Evolutionary conservation across 2,888 invertebrate species (phyloP), one percentile per base, ranked within the genome.

Genomic region (Pristionchus entomophagus): DNA sequence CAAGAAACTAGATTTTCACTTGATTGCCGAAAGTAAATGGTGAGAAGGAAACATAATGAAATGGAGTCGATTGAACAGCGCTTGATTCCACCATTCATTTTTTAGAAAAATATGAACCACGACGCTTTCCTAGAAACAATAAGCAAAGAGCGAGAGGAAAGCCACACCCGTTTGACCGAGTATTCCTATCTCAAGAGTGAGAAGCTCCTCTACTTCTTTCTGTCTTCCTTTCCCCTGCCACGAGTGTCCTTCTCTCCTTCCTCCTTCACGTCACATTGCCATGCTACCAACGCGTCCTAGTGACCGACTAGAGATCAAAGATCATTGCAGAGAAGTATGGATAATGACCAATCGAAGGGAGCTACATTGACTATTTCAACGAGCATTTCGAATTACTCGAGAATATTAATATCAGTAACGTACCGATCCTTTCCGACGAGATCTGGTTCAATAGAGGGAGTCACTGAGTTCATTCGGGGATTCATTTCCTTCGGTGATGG

Each of bases 401-500:
- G 45, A 45, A 45, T n/a, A 45, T 45, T 45, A 45, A 14, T 6
- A 45, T 10, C 8, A 45, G 45, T 45, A 5, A 73, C 86, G 29
- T 41, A 89, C 90, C 93, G 87, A 84, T 92, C 93, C 78, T 90
- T 90, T 38, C 90, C 93, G 12, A 93, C 93, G 38, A 93, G 88
- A 86, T 92, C 92, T 10, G 93, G 92, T 80, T 93, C 93, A 77
- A 93, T 91, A 53, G 87, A 86, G n/a, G 91, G 90, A 3, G 91
- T 91, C 12, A 90, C 90, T 5, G 88, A 49, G 78, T 80, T 80
- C 41, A 73, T 41, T 84, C 87, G 69, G 2, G 53, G 73, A n/a
- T n/a, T n/a, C 1, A 6, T 77, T 8, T 85, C 73, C 35, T 73
- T 69, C 29, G 85, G 85, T 12, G 85, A 78, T 45, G 80, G 87